Base-by-base conservation (phyloP, 2,797 vertebrate species). In the Dicrostonyx torquatus region DNA sequence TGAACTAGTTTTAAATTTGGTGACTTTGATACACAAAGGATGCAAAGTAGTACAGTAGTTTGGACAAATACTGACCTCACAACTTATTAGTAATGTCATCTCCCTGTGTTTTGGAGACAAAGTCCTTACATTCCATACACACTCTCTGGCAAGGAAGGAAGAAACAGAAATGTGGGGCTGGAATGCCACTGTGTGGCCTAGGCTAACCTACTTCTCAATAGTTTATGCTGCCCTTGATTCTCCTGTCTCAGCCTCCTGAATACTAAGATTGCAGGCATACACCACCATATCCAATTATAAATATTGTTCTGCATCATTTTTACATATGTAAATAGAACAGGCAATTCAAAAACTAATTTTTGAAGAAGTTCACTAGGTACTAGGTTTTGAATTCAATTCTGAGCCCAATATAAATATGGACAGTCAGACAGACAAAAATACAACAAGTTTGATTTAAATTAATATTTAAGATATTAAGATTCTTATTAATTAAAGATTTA, bases 391-490 rank as follows among this genome's bases (percentile, higher is more conserved):
- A 40, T 55, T 87, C 15, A 72, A 86, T 40, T 53, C 15, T 72
- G n/a, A 72, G n/a, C 24, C 40, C 66, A 9, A 87, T n/a, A 55
- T 40, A 86, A 29, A 87, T 55, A 72, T 13, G 37, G 14, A 68
- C 3, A 82, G 40, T 48, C 26, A 72, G 66, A n/a, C 14, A 77
- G 48, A 50, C 20, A 68, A 66, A 87, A 20, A 40, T 22, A 58
- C 10, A 87, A 5, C 62, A 62, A 62, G 31, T 17, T 17, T 76
- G 7, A 64, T 48, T 89, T 77, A 88, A 88, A 76, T 62, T 78
- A 78, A 50, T 68, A 79, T 40, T 66, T 89, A 58, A 77, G 92
- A 95, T n/a, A 86, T 87, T 43, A 72, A 26, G 68, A 22, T 20
- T 64, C 6, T 58, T 58, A 55, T 87, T 55, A n/a, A 62, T 64